A percentile compares a stretch with the other conserved stretches of the same genome.
Conservation (phyloP, 2,797 vertebrate genomes). For the Enteromius treurensis region DNA sequence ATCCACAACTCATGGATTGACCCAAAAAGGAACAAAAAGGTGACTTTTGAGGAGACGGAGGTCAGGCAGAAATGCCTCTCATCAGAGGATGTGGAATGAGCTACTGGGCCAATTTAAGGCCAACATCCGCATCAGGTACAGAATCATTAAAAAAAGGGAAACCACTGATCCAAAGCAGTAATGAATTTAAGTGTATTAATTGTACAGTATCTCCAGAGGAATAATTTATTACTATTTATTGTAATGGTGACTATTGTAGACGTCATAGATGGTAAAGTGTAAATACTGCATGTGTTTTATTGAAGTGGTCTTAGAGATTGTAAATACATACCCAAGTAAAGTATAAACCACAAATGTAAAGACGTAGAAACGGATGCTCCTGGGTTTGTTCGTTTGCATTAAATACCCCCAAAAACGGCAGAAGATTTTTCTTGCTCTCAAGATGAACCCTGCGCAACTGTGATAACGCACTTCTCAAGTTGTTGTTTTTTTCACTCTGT, state of each 20-base stretch:
- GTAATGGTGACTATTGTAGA: slow-evolving; percentile 58
- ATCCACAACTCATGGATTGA: slow-evolving; percentile 95
- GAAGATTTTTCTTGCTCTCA: slow-evolving; percentile 37
- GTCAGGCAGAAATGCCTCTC: slow-evolving; percentile 88
- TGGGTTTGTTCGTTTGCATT: slow-evolving; percentile 69
- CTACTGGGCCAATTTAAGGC: slow-evolving; percentile 18
- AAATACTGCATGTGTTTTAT: slow-evolving; percentile 63
- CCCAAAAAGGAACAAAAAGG: slow-evolving; percentile 89
- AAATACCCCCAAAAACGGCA: slow-evolving; percentile 60
- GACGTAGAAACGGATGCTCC: slow-evolving; percentile 27
- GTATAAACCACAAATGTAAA: slow-evolving; percentile 59
- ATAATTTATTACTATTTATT: slow-evolving; percentile 70
- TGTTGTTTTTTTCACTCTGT: not conserved
- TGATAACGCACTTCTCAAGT: not conserved
- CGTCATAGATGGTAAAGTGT: slow-evolving; percentile 60
- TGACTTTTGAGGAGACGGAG: slow-evolving; percentile 86
- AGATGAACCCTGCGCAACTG: slow-evolving; percentile 30
- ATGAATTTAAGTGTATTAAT: slow-evolving; percentile 32
- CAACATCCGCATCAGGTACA: slow-evolving; percentile 44
- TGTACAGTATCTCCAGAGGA: slow-evolving; percentile 48
- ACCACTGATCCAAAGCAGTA: slow-evolving; percentile 46
- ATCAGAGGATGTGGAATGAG: slow-evolving; percentile 65
- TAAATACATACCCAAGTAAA: slow-evolving; percentile 43
- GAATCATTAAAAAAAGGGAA: slow-evolving; percentile 49
- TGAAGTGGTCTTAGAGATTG: slow-evolving; percentile 54